Conservation (phyloP, 2,113 vertebrate species). For the Rhabdornis inornatus region DNA sequence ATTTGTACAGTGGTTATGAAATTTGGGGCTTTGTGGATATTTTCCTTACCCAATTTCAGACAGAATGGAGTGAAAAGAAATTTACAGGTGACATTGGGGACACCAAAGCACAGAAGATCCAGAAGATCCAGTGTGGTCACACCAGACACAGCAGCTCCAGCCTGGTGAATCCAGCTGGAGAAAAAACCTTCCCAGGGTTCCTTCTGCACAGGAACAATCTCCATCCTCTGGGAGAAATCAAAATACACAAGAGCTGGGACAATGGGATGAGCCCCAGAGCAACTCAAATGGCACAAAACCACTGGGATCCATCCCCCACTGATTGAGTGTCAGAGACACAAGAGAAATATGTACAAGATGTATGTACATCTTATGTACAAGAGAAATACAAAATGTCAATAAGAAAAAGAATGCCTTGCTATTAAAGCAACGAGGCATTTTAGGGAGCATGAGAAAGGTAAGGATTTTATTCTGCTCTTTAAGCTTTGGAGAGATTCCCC, state of each 20-base stretch:
- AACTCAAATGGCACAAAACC: neutral
- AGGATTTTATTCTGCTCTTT: neutral
- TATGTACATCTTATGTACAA: accelerated
- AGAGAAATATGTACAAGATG: too few relatives aligned
- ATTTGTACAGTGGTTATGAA: neutral
- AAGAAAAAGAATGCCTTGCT: neutral
- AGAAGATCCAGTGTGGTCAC: neutral
- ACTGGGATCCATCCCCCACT: neutral
- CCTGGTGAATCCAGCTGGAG: neutral
- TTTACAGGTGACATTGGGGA: neutral
- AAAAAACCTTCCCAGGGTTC: neutral
- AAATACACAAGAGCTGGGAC: neutral
- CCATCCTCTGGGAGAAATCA: neutral
- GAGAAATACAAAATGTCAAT: neutral
- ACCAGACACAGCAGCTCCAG: neutral
- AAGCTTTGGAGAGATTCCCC: neutral
- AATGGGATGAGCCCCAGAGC: neutral
- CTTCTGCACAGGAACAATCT: neutral
- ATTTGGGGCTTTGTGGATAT: accelerated
- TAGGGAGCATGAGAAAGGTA: neutral
- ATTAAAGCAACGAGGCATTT: neutral
- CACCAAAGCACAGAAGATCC: neutral
- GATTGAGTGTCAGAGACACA: neutral
- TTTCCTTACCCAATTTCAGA: neutral
- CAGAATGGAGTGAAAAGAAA: neutral